These are phyloP conservation scores for Neogobius melanostomus DNA, from an alignment of 2,113 vertebrate species.

Conservation along the genomic window DNA sequence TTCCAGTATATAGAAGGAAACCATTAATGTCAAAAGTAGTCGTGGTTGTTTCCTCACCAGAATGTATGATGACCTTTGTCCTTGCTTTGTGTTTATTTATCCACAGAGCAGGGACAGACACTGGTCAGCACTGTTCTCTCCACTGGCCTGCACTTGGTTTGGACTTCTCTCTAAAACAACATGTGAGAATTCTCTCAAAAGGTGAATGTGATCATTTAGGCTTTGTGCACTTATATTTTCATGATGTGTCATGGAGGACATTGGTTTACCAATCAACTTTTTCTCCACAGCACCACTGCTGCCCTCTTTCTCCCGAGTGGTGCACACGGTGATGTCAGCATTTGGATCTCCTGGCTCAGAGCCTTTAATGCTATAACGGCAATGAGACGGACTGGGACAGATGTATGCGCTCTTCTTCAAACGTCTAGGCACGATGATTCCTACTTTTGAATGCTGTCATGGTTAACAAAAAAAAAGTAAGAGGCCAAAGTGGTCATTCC, in stretches of 20 bases:
- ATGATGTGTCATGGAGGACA: constrained; percentile 76
- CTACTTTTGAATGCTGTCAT: constrained; percentile 46
- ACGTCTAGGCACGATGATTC: constrained; percentile 49
- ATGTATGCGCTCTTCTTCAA: constrained; percentile 58
- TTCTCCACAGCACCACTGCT: constrained; percentile 39
- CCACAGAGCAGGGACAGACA: constrained; percentile 68
- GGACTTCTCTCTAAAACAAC: constrained; percentile 76
- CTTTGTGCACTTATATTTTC: constrained; percentile 75
- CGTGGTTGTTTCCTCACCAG: constrained; percentile 53
- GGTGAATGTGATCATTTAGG: constrained; percentile 81
- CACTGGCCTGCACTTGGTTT: constrained; percentile 72
- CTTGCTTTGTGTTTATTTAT: constrained; percentile 76
- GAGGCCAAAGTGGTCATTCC: constrained; percentile 28
- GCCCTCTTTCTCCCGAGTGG: constrained; percentile 31
- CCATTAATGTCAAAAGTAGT: constrained; percentile 36
- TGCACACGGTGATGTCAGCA: constrained; percentile 78
- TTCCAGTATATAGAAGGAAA: constrained; percentile 31
- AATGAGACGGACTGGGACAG: constrained; percentile 57
- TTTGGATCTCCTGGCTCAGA: constrained; percentile 69
- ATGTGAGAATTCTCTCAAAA: constrained; percentile 74
- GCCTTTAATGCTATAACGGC: constrained; percentile 74
- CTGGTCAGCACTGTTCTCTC: constrained; percentile 69
- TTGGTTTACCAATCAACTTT: constrained; percentile 78
- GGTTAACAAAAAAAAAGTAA: constrained; percentile 35
- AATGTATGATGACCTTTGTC: constrained; percentile 74